Conservation (phyloP, 1,140 invertebrate species). For the Zaprionus inermis region DNA sequence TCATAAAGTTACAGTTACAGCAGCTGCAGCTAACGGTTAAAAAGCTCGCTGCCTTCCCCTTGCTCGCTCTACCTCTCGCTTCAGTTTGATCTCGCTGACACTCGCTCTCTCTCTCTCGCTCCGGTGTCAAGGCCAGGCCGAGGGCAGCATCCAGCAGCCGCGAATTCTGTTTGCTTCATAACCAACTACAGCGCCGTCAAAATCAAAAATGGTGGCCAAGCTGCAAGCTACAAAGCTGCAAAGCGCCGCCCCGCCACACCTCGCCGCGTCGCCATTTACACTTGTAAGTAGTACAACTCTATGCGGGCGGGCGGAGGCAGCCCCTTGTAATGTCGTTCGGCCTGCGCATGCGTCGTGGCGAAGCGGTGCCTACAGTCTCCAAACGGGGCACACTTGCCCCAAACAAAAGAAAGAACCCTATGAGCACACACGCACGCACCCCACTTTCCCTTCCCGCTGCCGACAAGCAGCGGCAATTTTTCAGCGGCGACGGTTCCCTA, state of each 20-base stretch:
- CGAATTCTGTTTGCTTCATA: slow-evolving; percentile 78
- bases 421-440: slow-evolving; percentile 23
- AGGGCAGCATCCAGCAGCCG: slow-evolving; percentile 55
- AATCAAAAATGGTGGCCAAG: slow-evolving; percentile 79
- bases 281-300: slow-evolving; percentile 9
- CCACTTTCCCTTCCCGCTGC: too few species aligned
- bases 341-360: slow-evolving; percentile 56
- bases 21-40: slow-evolving; percentile 5
- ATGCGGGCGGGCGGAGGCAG: neutral
- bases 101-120: slow-evolving; percentile 12
- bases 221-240: slow-evolving; percentile 68
- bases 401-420: slow-evolving; percentile 25
- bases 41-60: slow-evolving; percentile 20
- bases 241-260: slow-evolving; percentile 27
- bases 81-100: slow-evolving; percentile 31
- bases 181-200: slow-evolving; percentile 67
- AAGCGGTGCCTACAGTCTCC: slow-evolving; percentile 39
- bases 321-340: neutral
- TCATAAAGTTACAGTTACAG: slow-evolving; percentile 38
- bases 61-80: neutral
- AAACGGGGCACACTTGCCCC: slow-evolving; percentile 20
- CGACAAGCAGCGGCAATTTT: slow-evolving; percentile 39
- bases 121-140: slow-evolving; percentile 5
- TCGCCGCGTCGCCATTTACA: neutral
- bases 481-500: slow-evolving; percentile 63